Percentiles rank a stretch among this genome's conserved stretches.
phyloP scores from a whole-genome alignment of 2,888 invertebrate species.

The Zootermopsis nevadensis region DNA sequence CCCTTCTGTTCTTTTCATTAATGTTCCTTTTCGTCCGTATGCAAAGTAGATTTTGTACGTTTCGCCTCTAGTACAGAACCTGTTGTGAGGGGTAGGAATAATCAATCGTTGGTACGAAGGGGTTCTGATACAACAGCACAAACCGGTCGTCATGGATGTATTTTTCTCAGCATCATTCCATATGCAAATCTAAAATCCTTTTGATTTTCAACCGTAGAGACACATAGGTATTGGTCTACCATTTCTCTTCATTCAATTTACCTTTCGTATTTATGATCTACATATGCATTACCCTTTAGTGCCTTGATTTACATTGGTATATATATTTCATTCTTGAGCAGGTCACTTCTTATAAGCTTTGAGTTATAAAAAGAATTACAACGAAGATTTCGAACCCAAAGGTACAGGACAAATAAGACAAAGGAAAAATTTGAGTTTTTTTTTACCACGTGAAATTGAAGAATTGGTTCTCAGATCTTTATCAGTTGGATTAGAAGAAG shows the following conservation, averaged over 20 bases:
- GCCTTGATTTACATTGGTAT: background rate
- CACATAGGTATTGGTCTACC: slow-evolving; percentile 23
- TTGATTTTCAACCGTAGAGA: slow-evolving; percentile 33
- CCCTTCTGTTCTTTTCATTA: background rate
- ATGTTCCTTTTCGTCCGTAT: background rate
- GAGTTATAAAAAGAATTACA: background rate
- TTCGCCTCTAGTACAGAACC: background rate
- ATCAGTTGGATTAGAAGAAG: background rate
- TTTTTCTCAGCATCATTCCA: slow-evolving; percentile 12
- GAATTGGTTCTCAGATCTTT: background rate
- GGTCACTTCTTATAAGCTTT: background rate
- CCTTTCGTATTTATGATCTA: background rate
- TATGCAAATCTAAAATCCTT: slow-evolving; percentile 30
- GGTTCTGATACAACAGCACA: background rate
- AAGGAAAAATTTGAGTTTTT: background rate
- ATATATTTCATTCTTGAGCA: background rate
- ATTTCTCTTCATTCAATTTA: background rate
- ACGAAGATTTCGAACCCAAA: background rate
- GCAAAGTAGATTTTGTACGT: background rate
- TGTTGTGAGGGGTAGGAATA: background rate
- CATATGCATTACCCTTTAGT: background rate
- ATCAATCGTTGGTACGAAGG: slow-evolving; percentile 17
- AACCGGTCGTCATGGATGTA: slow-evolving; percentile 1
- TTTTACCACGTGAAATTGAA: background rate
- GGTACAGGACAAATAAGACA: background rate